Conservation (phyloP, 2,888 invertebrate genomes). For the Lacanobia wlatinum region DNA sequence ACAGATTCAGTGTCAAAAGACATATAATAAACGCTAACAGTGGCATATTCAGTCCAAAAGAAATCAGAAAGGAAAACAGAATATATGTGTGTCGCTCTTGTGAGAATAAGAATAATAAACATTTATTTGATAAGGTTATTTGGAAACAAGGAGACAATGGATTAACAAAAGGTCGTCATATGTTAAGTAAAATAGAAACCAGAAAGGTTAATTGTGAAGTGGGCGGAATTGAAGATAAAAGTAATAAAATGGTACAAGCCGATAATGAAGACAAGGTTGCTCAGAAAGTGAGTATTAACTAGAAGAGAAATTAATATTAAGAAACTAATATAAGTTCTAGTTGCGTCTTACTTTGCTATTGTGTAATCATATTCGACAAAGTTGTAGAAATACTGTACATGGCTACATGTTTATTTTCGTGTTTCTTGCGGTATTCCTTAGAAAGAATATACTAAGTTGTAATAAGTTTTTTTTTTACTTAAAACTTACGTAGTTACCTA, state of each 20-base stretch:
- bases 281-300: conserved; percentile 68
- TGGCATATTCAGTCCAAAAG: conserved; percentile 53
- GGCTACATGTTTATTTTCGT: conserved; percentile 16
- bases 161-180: conserved; percentile 46
- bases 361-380: conserved; percentile 23
- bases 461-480: conserved; percentile 17
- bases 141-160: conserved; percentile 24
- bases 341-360: conserved; percentile 10
- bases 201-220: conserved; percentile 35
- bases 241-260: conserved; percentile 65
- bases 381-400: conserved; percentile 23
- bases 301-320: conserved; percentile 4
- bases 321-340: conserved; percentile 14
- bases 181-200: conserved; percentile 52
- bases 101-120: conserved; percentile 58
- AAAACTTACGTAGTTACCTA: background rate
- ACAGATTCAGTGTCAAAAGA: conserved; percentile 74
- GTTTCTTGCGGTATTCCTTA: conserved; percentile 9
- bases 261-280: conserved; percentile 58
- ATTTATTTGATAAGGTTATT: conserved; percentile 26
- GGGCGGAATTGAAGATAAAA: conserved; percentile 51
- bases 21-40: conserved; percentile 64
- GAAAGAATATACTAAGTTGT: conserved; percentile 13
- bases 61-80: conserved; percentile 64
- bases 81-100: conserved; percentile 71